phyloP scores from a whole-genome alignment of 2,888 invertebrate species.

The Agelastica alni region DNA sequence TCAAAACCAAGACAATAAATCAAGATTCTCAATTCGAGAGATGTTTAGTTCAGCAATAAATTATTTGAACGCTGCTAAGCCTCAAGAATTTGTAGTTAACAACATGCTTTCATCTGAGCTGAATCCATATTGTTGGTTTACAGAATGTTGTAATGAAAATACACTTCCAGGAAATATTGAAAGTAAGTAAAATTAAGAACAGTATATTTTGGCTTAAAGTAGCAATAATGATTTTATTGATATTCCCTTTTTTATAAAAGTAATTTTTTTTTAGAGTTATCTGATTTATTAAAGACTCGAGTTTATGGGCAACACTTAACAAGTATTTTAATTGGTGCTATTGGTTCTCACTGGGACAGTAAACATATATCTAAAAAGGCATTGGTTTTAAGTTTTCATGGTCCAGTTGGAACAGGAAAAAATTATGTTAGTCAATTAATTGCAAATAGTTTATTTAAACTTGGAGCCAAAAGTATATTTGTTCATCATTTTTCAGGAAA shows the following conservation, averaged over 20 bases:
- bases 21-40: neutral
- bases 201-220: no score
- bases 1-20: neutral
- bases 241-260: no score
- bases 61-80: conserved; percentile 16
- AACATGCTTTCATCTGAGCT: conserved; percentile 13
- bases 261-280: conserved; percentile 5
- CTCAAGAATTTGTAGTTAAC: conserved; percentile 7
- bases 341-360: conserved; percentile 64
- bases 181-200: conserved; percentile 34
- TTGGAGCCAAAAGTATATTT: conserved; percentile 74
- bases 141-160: conserved; percentile 32
- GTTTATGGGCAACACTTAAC: conserved; percentile 85
- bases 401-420: conserved; percentile 91
- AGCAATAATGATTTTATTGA: no score
- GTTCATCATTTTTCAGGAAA: conserved; percentile 81
- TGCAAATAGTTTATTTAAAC: conserved; percentile 67
- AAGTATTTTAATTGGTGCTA: conserved; percentile 66
- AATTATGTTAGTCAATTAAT: conserved; percentile 81
- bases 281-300: conserved; percentile 53
- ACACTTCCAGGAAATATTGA: conserved; percentile 28
- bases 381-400: conserved; percentile 90
- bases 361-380: conserved; percentile 68
- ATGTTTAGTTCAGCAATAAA: neutral
- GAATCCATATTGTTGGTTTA: conserved; percentile 25